Percentiles rank a stretch among this genome's conserved stretches.
phyloP scores from a whole-genome alignment of 2,797 vertebrate genomes.

The Mareca penelope region DNA sequence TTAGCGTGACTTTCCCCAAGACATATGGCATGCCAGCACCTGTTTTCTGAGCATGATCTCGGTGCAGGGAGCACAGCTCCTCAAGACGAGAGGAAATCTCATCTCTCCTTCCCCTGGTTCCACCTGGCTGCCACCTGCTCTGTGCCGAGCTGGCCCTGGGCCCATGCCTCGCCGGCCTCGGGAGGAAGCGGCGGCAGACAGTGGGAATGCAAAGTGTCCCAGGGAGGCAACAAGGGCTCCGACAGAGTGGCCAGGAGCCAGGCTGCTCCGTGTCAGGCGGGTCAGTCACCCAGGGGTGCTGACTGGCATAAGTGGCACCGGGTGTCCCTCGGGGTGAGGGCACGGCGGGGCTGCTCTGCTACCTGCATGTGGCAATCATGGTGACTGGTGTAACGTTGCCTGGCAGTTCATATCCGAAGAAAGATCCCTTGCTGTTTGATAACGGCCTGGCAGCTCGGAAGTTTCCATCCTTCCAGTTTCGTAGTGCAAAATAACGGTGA shows the following conservation, averaged over 20 bases:
- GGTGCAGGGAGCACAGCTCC: constrained; percentile 60
- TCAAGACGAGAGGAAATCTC: constrained; percentile 72
- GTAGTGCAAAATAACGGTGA: neutral
- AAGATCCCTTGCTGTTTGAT: neutral
- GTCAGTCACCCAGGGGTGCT: neutral
- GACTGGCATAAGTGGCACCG: neutral
- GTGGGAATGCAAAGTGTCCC: constrained; percentile 43
- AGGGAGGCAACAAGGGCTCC: constrained; percentile 51
- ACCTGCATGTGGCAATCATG: neutral
- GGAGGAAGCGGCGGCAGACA: constrained; percentile 58
- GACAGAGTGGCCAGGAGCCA: constrained; percentile 47
- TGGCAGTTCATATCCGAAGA: neutral
- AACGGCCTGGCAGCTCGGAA: neutral
- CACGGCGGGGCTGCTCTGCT: neutral
- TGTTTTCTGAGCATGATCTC: constrained; percentile 73
- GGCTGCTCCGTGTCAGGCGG: neutral
- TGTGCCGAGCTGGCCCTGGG: constrained; percentile 78
- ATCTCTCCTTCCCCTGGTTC: constrained; percentile 71
- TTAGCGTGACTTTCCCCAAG: constrained; percentile 45
- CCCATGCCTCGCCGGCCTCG: constrained; percentile 59
- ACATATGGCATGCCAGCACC: constrained; percentile 77
- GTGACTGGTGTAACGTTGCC: neutral
- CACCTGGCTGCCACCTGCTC: constrained; percentile 89
- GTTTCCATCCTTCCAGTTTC: neutral
- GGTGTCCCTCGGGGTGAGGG: neutral